Evolutionary conservation across 2,113 vertebrate genomes (phyloP), one percentile per base, ranked within the genome.

Genomic region (Petaurus breviceps): DNA sequence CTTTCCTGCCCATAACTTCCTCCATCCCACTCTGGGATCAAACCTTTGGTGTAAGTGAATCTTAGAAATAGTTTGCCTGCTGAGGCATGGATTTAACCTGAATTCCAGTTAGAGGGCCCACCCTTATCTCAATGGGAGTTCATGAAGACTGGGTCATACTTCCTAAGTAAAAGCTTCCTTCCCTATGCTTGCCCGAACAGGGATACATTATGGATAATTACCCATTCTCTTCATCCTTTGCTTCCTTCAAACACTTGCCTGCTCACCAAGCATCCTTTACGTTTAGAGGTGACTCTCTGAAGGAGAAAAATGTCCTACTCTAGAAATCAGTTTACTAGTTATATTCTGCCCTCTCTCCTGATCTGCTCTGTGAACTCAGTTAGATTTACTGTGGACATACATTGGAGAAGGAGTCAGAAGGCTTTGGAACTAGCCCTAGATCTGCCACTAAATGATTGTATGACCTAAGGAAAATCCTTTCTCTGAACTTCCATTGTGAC

Each of bases 1-100:
- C 49, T 22, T 51, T 68, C 61, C 77, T 96, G 93, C n/a, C 95
- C 94, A 89, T 90, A n/a, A 77, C 91, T 96, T 93, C 19, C 43
- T 61, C 50, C 57, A 93, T 92, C 93, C 53, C n/a, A 91, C 91
- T 91, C 6, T 1, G 57, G 61, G 51, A 91, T 37, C 91, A 68
- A 61, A 90, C 93, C 52, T 46, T 93, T 89, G 43, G 89, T 37
- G 7, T 84, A 92, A 91, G 51, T 84, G 57, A 90, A 95, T 94
- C 50, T 37, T 37, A 47, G 26, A 51, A 55, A 92, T 37, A 43
- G 43, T 90, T 49, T 94, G 31, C 61, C 12, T 55, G 19, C 92
- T 92, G 23, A 93, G 51, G 26, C 54, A 91, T 31, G 51, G 61
- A 90, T 55, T 92, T n/a, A 50, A 92, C n/a, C 12, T 94, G 49